These are phyloP conservation scores for Ceratosolen fusciceps DNA, from an alignment of 1,140 invertebrate species.

Conservation along the genomic window DNA sequence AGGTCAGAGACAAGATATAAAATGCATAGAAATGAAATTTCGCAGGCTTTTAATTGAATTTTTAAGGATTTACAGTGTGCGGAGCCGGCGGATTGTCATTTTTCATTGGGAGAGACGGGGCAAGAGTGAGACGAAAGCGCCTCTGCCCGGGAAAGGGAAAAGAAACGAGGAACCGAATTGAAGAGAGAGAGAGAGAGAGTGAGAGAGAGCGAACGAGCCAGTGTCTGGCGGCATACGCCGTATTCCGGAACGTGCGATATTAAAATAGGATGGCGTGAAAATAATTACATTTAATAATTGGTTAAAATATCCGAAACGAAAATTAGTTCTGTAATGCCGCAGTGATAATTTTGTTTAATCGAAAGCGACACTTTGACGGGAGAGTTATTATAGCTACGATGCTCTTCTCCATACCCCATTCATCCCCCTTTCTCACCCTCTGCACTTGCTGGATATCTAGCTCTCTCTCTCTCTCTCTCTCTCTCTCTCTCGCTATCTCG, in stretches of 20 bases:
- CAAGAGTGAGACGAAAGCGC: background rate
- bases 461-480: background rate
- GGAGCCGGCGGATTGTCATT: conserved; percentile 48
- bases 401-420: conserved; percentile 10
- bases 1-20: conserved; percentile 46
- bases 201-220: background rate
- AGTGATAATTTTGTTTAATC: conserved; percentile 64
- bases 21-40: conserved; percentile 52
- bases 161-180: background rate
- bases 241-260: conserved; percentile 55
- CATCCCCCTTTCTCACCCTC: background rate
- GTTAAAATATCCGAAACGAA: conserved; percentile 66
- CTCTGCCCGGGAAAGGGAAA: background rate
- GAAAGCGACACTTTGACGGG: conserved; percentile 58
- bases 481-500: background rate
- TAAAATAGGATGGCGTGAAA: conserved; percentile 63
- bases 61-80: conserved; percentile 51
- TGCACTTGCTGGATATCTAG: background rate
- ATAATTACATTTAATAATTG: conserved; percentile 68
- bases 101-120: conserved; percentile 45
- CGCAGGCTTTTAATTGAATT: conserved; percentile 51
- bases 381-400: conserved; percentile 49
- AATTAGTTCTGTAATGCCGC: conserved; percentile 64
- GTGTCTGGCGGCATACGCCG: conserved; percentile 39
- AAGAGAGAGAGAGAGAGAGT: background rate